Conservation (phyloP, 2,888 invertebrate genomes). For the Frankliniella fusca region DNA sequence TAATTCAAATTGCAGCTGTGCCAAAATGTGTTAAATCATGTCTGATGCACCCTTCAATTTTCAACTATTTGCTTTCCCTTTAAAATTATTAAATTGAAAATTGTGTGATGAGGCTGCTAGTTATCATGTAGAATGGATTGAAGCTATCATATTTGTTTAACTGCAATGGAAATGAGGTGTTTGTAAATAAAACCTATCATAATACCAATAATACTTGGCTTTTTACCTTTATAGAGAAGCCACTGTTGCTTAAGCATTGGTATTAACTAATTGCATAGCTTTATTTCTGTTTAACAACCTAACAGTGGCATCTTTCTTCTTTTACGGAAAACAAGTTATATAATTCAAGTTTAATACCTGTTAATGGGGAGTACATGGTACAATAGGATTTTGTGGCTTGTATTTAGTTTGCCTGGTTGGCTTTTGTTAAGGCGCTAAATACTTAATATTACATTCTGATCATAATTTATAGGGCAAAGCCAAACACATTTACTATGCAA, state of each 20-base stretch:
- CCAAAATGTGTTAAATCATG: neutral
- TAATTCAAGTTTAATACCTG: neutral
- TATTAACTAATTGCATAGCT: too few relatives aligned
- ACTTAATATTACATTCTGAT: neutral
- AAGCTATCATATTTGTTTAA: conserved; percentile 12
- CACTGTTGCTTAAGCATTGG: neutral
- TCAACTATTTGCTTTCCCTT: neutral
- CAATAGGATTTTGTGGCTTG: neutral
- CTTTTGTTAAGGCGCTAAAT: neutral
- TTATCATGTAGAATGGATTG: neutral
- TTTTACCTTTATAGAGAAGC: neutral
- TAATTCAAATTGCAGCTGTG: neutral
- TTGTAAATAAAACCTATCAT: conserved; percentile 13
- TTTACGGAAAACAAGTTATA: neutral
- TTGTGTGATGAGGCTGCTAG: conserved; percentile 21
- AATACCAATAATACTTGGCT: neutral
- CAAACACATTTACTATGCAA: conserved; percentile 17
- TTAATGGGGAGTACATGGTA: too few relatives aligned
- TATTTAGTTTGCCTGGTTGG: neutral
- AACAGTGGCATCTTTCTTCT: too few relatives aligned
- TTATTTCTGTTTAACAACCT: too few relatives aligned
- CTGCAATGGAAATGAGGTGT: conserved; percentile 19
- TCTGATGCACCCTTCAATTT: conserved; percentile 5
- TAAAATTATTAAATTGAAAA: neutral
- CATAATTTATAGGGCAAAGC: neutral